Base-by-base conservation (phyloP, 2,797 vertebrate genomes). In the Rhabdophis nuchalis region DNA sequence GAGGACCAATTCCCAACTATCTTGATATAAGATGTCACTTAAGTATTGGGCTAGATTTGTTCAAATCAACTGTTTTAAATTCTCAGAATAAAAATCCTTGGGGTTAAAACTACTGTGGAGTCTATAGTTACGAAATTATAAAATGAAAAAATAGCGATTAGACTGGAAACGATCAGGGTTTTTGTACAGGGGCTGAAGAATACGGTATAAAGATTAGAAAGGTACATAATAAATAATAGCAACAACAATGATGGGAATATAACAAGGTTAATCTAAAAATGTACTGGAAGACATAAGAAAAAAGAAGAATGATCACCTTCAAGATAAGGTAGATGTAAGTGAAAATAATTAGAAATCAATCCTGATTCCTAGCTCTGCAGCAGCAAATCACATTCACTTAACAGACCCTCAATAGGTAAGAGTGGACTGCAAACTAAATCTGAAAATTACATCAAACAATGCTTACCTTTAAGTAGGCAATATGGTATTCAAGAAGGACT, bases 401-500 rank as follows among this genome's bases (percentile, higher is more conserved):
- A 77, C 1, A 1, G 16, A 77, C 5, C n/a, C 9, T 50, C 18
- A 27, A 53, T 58, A 50, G 2, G 8, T 10, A 53, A 29, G 7
- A 61, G 11, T 32, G 85, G 12, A 87, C 11, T 54, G 32, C 41
- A 89, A 89, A 41, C 25, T 14, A 91, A 58, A 11, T 20, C 41
- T 12, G 25, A 88, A 89, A 29, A 27, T 72, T 32, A 3, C 20
- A 9, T 60, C 25, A 86, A 72, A 25, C 32, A 68, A 89, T 95
- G 96, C 99, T 97, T 97, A 99, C 99, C 97, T 99, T 99, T 77
- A 99, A 98, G 95, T 99, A 99, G 0, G 99, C 98, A 58, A 99
- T 99, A 97, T 99, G 99, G 96, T 99, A 99, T 92, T 99, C 99
- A 97, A 99, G 95, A 91, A 99, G 97, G 89, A 99, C 99, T 89